Evolutionary conservation across 2,113 vertebrate species (phyloP).

Genomic region (Periophthalmodon schlosseri): DNA sequence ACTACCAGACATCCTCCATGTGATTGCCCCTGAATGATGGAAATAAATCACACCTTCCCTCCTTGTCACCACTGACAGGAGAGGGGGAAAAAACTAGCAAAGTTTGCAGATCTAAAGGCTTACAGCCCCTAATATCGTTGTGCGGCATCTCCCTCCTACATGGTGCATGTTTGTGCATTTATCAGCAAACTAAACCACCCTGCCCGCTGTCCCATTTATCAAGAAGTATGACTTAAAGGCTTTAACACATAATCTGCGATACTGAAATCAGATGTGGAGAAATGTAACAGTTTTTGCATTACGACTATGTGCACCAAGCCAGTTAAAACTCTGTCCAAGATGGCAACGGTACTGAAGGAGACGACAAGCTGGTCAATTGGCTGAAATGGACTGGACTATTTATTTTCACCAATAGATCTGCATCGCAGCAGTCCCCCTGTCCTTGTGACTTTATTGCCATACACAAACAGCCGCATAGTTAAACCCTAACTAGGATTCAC

Average conservation of each 20-base stretch:
- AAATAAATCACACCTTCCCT: conserved; percentile 56
- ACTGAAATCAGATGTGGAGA: conserved; percentile 10
- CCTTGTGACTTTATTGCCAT: background rate
- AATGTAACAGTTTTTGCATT: conserved; percentile 12
- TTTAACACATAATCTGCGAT: conserved; percentile 12
- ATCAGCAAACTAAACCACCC: conserved; percentile 17
- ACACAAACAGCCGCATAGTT: conserved; percentile 16
- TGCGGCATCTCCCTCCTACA: conserved; percentile 29
- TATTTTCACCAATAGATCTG: background rate
- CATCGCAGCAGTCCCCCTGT: background rate
- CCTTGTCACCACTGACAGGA: conserved; percentile 46
- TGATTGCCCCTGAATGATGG: conserved; percentile 56
- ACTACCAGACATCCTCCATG: conserved; percentile 39
- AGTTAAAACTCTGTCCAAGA: background rate
- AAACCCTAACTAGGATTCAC: conserved; percentile 22
- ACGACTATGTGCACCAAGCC: background rate
- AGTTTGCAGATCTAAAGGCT: conserved; percentile 46
- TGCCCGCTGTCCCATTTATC: conserved; percentile 25
- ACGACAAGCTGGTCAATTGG: background rate
- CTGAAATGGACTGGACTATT: background rate
- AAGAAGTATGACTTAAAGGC: conserved; percentile 22
- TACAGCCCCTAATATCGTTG: conserved; percentile 45
- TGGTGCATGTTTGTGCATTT: conserved; percentile 12
- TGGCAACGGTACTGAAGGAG: background rate
- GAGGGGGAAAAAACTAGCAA: conserved; percentile 21